Percentiles rank a stretch among this genome's conserved stretches.
These are phyloP conservation scores for Distichodus sexfasciatus DNA, from an alignment of 2,797 vertebrate genomes.

Conservation along the genomic window DNA sequence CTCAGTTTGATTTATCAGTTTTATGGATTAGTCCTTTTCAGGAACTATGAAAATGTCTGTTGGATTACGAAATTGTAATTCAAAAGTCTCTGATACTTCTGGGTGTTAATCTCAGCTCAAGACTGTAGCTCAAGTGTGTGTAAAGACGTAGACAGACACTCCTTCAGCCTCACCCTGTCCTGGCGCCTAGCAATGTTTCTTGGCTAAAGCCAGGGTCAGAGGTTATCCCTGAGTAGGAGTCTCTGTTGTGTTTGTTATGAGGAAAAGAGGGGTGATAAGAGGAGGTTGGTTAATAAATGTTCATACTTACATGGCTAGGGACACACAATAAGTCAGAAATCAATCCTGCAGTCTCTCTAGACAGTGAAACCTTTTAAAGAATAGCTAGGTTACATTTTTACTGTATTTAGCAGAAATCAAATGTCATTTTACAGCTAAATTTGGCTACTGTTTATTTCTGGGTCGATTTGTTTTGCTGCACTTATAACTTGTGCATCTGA, in stretches of 20 bases:
- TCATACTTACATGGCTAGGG: neutral
- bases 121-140: neutral
- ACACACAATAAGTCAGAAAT: neutral
- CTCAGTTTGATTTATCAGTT: neutral
- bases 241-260: neutral
- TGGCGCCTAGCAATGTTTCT: neutral
- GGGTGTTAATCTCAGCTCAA: neutral
- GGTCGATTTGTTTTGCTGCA: too few relatives aligned
- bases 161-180: neutral
- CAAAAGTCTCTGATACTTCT: neutral
- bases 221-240: neutral
- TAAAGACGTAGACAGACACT: neutral
- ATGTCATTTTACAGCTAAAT: too few relatives aligned
- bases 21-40: neutral
- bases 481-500: too few relatives aligned
- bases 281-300: conserved; percentile 10
- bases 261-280: neutral
- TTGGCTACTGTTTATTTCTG: too few relatives aligned
- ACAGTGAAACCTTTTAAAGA: too few relatives aligned
- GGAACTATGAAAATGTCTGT: neutral
- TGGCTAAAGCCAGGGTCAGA: neutral
- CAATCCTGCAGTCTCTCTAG: too few relatives aligned
- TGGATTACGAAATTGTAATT: neutral
- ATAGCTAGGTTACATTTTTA: too few relatives aligned
- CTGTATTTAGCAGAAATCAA: too few relatives aligned